A percentile compares a stretch with the other conserved stretches of the same genome.
Evolutionary conservation across 2,888 invertebrate species (phyloP).

Genomic region (Synanthedon andrenaeformis): DNA sequence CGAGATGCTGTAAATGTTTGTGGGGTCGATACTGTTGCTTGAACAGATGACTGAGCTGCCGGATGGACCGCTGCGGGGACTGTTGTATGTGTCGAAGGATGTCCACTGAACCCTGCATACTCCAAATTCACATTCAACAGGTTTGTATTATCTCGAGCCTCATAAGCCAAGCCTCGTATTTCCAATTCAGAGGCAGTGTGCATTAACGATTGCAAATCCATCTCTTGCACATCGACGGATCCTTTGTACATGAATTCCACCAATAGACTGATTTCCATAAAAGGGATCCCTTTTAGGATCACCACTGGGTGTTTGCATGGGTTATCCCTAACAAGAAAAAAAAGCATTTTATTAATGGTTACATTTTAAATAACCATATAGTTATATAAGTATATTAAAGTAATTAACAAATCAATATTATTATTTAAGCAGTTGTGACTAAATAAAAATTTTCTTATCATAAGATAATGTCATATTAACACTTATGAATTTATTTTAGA

Average conservation of each 20-base stretch:
- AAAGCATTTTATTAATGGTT: background rate
- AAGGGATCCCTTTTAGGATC: conserved; percentile 75
- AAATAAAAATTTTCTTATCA: conserved; percentile 25
- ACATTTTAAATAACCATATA: conserved; percentile 7
- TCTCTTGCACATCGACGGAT: conserved; percentile 74
- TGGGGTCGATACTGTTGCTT: conserved; percentile 13
- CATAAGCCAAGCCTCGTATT: conserved; percentile 74
- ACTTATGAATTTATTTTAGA: conserved; percentile 1
- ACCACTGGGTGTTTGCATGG: conserved; percentile 80
- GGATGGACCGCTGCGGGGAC: background rate
- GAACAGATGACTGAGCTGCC: background rate
- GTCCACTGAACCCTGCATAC: conserved; percentile 40
- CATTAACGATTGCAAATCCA: conserved; percentile 73
- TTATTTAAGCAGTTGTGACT: conserved; percentile 12
- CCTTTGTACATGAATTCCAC: conserved; percentile 81
- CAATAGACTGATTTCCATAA: conserved; percentile 75
- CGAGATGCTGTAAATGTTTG: conserved; percentile 37
- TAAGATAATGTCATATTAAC: conserved; percentile 19
- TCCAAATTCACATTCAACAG: conserved; percentile 65
- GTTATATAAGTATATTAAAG: conserved; percentile 1
- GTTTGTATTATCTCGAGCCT: conserved; percentile 69
- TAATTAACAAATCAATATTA: conserved; percentile 16
- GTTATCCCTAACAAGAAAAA: conserved; percentile 66
- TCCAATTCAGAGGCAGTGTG: conserved; percentile 77
- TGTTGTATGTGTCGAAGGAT: background rate